phyloP scores from a whole-genome alignment of 2,797 vertebrate genomes.

The Anabas testudineus region DNA sequence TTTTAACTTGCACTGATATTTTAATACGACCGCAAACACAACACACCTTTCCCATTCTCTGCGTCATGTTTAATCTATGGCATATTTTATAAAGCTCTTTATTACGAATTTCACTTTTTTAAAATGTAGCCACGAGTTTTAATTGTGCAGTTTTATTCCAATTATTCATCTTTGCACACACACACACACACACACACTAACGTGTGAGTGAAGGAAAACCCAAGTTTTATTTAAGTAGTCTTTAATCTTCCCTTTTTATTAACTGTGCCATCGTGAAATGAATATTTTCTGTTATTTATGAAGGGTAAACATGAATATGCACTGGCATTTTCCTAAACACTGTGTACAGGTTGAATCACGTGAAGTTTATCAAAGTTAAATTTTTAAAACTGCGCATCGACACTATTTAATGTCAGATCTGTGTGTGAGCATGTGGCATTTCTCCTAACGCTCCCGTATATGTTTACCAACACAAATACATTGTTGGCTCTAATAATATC shows the following conservation, averaged over 20 bases:
- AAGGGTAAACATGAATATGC: background rate
- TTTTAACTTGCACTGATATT: constrained; percentile 27
- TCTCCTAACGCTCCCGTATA: constrained; percentile 33
- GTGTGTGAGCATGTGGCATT: constrained; percentile 19
- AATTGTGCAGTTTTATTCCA: constrained; percentile 35
- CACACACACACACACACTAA: background rate
- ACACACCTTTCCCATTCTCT: constrained; percentile 31
- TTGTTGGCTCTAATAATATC: constrained; percentile 37
- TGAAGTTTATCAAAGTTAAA: constrained; percentile 42
- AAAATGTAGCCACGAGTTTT: background rate
- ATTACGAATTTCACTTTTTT: constrained; percentile 36
- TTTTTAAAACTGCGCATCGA: constrained; percentile 6
- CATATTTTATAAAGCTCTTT: constrained; percentile 48
- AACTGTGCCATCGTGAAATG: background rate
- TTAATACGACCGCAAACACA: constrained; percentile 28
- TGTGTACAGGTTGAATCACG: constrained; percentile 7
- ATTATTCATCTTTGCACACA: background rate
- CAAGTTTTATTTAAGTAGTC: background rate
- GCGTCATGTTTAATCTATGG: constrained; percentile 3
- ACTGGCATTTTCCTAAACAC: background rate
- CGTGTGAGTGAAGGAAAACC: background rate
- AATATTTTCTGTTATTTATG: constrained; percentile 1
- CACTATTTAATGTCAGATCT: constrained; percentile 26
- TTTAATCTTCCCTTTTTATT: background rate
- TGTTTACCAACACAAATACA: constrained; percentile 26